Base-by-base conservation (phyloP, 92 coral and sea anemone genomes). In the Epizoanthus scotinus region DNA sequence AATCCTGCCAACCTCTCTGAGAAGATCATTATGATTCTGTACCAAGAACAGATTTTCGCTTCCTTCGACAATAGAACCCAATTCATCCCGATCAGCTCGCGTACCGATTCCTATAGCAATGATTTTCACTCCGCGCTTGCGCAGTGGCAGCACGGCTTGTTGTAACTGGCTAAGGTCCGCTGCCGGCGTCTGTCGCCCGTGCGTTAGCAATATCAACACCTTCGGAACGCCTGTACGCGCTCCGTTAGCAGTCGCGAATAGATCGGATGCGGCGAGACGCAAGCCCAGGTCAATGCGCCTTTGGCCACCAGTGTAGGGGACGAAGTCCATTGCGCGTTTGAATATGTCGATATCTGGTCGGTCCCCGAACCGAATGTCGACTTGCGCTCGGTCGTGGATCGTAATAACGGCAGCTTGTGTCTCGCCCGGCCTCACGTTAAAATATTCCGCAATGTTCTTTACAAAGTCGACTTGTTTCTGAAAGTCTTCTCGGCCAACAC, bases 201-300 rank as follows among this genome's bases (percentile, higher is more conserved):
- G 63, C 22, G 81, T 75, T 17, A 75, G 6, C 28, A 75, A 34
- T 0, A 75, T 53, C 22, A 15, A 15, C 12, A 75, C 19, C 22
- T 75, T 75, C 25, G 67, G 13, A 5, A 38, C 67, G 2, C 81
- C 56, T n/a, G 5, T 5, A 0, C 81, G 81, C 6, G 52, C 57
- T 75, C 68, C 34, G 31, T 56, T 38, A 9, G 15, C 52, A 15
- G 55, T 17, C 26, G 55, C 44, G 21, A 75, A 75, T 17, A 75
- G 53, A 22, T 22, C 68, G 6, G 81, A 28, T 57, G 81, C 81
- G 19, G 81, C 81, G 9, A 14, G 49, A 36, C 15, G 44, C 17
- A 75, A 22, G 6, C 81, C 81, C 14, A 75, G 57, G 61, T 75
- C 81, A 36, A 75, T 75, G 14, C 81, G 81, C 47, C 81, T 75